Evolutionary conservation across 1,140 invertebrate genomes (phyloP), one percentile per base, ranked within the genome.

Genomic region (Hycleus cichorii): DNA sequence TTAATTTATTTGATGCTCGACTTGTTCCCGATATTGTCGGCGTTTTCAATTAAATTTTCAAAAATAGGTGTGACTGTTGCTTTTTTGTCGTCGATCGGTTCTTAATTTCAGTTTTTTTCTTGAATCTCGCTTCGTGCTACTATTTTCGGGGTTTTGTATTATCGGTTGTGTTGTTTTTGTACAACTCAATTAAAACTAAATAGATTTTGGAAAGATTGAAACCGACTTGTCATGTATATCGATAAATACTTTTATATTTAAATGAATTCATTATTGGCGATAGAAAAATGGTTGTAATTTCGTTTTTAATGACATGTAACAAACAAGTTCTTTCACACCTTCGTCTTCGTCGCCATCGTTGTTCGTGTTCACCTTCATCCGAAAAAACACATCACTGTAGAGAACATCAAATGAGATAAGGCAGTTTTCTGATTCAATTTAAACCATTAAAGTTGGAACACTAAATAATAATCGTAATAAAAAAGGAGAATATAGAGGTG

Each of bases 171-270:
- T 50, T 57, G 39, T 49, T 44, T 12, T 44, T 57, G 54, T 57
- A 63, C 61, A 60, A 63, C 53, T 63, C 61, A 63, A 60, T 63
- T 57, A 60, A 56, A 10, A 45, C 38, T 26, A 47, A 58, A 47
- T 43, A 39, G 50, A 50, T 56, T 52, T 32, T 32, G 32, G 3
- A 32, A 32, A 32, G 32, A 32, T 32, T 32, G 32, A 32, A 42
- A 59, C 58, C 58, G 54, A 51, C 49, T 32, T 47, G 59, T 59
- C 64, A 58, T 59, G 63, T 66, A 7, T 4, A 55, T 59, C 59
- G 64, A 66, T 64, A 66, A 66, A 64, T 62, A 64, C 63, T 64
- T 66, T 64, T 60, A 60, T 66, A 66, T 64, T 64, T 59, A 64
- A 66, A 66, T 66, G 60, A 64, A 64, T 64, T 64, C 64, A 64